Evolutionary conservation across 2,797 vertebrate genomes (phyloP).

Genomic region (Anniella stebbinsi): DNA sequence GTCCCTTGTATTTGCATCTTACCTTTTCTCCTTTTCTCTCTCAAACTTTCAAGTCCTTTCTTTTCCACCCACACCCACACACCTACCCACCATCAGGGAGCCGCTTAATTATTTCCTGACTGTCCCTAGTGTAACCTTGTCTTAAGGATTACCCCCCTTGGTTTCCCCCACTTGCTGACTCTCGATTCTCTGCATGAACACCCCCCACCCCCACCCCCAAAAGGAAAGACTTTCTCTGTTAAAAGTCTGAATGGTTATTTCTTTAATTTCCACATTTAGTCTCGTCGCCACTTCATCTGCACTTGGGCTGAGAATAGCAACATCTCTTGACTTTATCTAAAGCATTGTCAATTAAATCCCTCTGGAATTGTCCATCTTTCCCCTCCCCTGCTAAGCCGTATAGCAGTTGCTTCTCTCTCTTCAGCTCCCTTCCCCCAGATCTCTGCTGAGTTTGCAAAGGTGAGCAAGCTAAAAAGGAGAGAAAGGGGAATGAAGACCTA

Average conservation of each 20-base stretch:
- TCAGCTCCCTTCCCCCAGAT: slow-evolving; percentile 29
- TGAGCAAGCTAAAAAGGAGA: background rate
- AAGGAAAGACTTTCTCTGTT: slow-evolving; percentile 67
- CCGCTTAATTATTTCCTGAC: slow-evolving; percentile 74
- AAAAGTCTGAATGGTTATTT: slow-evolving; percentile 69
- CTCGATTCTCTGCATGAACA: slow-evolving; percentile 61
- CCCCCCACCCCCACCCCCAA: slow-evolving; percentile 29
- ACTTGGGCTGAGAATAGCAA: slow-evolving; percentile 66
- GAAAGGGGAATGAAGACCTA: too few relatives aligned
- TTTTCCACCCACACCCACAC: slow-evolving; percentile 53
- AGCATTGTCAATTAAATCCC: slow-evolving; percentile 71
- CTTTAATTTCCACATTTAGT: slow-evolving; percentile 66
- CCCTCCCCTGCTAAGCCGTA: background rate
- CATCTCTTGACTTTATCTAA: slow-evolving; percentile 70
- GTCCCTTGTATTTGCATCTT: slow-evolving; percentile 53
- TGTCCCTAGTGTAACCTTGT: slow-evolving; percentile 65
- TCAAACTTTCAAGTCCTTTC: slow-evolving; percentile 50
- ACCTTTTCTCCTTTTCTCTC: slow-evolving; percentile 39
- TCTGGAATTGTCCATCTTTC: slow-evolving; percentile 41
- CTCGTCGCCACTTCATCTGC: slow-evolving; percentile 56
- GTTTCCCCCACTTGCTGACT: slow-evolving; percentile 61
- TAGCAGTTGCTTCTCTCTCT: background rate
- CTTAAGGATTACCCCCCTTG: slow-evolving; percentile 64
- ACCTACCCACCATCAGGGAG: slow-evolving; percentile 50
- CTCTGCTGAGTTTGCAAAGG: slow-evolving; percentile 27